Evolutionary conservation across 1,140 invertebrate species (phyloP), one percentile per base, ranked within the genome.

Genomic region (Drosophila paulistorum): DNA sequence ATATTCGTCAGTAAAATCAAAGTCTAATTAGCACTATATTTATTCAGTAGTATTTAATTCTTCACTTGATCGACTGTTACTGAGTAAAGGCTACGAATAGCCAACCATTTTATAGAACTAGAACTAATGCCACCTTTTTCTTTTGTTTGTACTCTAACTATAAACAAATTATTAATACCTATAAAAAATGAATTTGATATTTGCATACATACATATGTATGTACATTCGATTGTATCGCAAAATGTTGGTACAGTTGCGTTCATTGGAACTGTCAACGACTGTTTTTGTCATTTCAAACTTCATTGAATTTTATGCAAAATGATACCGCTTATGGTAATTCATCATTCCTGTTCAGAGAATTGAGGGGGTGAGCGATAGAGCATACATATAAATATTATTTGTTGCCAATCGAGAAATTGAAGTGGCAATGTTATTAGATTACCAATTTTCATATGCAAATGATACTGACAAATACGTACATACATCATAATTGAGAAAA

Each of bases 241-340:
- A 45, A 17, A 17, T 17, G 10, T 30, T 30, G 30, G 13, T 39
- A 65, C 68, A 70, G 63, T 37, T 65, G 61, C 55, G 62, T 69
- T 69, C 10, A 23, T 59, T n/a, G 30, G 51, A 23, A 65, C n/a
- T 48, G 14, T 5, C 3, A 54, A 51, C 6, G 14, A 17, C 7
- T 37, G 45, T 41, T 20, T 41, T 10, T 10, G 33, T 35, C 5
- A 20, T 11, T 45, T 65, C 20, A 51, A 51, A 23, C 3, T 51
- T 23, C 9, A 51, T 51, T 51, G 45, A 51, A 51, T 20, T 74
- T 67, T 61, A 74, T 74, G 72, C 71, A 75, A 75, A 75, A 63
- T 74, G 71, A 45, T 75, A 59, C 62, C 73, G 57, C 64, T 75
- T 75, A 68, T 75, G 71, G 42, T 74, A 48, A 75, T 51, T 51